Evolutionary conservation across 2,797 vertebrate species (phyloP), one percentile per base, ranked within the genome.

Genomic region (Brachymystax lenok): DNA sequence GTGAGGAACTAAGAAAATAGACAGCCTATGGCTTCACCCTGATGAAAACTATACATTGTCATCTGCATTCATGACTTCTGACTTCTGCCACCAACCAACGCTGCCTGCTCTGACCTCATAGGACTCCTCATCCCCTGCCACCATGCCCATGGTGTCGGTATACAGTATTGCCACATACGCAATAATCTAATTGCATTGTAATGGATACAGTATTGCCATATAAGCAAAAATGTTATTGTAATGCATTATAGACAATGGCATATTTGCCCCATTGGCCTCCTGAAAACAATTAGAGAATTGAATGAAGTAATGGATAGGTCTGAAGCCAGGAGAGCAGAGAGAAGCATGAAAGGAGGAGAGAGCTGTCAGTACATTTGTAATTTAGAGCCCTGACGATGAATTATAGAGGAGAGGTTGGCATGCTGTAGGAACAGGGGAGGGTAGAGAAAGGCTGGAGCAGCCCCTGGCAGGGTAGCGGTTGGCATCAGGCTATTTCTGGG

Each of bases 121-220:
- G 17, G 95, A 91, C 88, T 99, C 98, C 87, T 99, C 97, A 77
- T 99, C 98, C 7, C 98, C 97, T 3, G 98, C 98, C 74, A 95
- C 94, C 91, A 95, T 89, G 75, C 94, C 94, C 0, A 46, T 46
- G 40, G 40, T 46, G 40, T 0, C 40, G 0, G 40, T 10, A 10
- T 10, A 46, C 40, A 46, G 0, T 46, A 46, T 46, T 46, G 40
- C 40, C 40, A 2, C 40, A 46, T 46, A 46, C 40, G 8, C 40
- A 46, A 46, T 46, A 46, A 46, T 46, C 8, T 1, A 12, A 46
- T 46, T 46, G 40, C 40, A 46, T 46, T 46, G 40, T 46, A 46
- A 46, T 46, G 40, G 40, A 46, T 46, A 12, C 40, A 46, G 40
- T 46, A 46, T 46, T 46, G 8, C 40, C 8, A 46, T 46, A 46